A percentile compares a stretch with the other conserved stretches of the same genome.
Evolutionary conservation across 1,140 invertebrate species (phyloP).

Genomic region (Nasonia longicornis): DNA sequence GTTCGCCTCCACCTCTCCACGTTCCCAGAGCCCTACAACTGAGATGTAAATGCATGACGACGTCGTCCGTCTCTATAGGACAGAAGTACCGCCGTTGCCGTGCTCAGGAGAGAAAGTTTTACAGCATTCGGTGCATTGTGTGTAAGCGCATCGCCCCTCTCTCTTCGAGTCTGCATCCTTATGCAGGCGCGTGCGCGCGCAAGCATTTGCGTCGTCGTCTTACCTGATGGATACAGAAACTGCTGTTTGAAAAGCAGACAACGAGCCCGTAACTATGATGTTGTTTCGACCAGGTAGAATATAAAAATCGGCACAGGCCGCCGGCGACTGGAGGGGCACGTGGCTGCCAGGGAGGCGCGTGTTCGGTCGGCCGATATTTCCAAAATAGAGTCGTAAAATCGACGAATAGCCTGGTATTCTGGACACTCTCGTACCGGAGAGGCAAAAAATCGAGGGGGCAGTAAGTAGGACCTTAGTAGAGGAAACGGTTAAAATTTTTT

Average conservation of each 20-base stretch:
- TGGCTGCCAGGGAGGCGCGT: conserved; percentile 40
- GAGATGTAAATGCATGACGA: not conserved
- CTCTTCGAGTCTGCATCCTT: not conserved
- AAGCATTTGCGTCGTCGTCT: not conserved
- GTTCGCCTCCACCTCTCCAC: not conserved
- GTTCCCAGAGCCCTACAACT: not conserved
- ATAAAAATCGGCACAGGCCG: conserved; percentile 17
- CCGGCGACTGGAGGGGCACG: conserved; percentile 14
- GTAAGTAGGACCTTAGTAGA: not conserved
- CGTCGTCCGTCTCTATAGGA: not conserved
- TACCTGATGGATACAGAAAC: conserved; percentile 2
- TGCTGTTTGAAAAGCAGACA: not conserved
- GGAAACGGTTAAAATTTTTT: conserved; percentile 27
- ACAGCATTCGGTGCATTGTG: conserved; percentile 37
- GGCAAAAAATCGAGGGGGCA: not conserved
- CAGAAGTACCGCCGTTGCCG: not conserved
- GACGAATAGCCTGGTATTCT: conserved; percentile 11
- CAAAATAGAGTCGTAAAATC: conserved; percentile 32
- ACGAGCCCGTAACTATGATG: conserved; percentile 31
- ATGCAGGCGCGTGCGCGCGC: not conserved
- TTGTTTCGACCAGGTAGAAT: conserved; percentile 47
- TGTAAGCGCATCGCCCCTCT: not conserved
- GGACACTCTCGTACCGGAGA: not conserved
- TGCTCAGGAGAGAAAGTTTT: conserved; percentile 55
- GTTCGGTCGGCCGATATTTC: conserved; percentile 26